phyloP scores from a whole-genome alignment of 1,140 invertebrate species.

The Elysia chlorotica region DNA sequence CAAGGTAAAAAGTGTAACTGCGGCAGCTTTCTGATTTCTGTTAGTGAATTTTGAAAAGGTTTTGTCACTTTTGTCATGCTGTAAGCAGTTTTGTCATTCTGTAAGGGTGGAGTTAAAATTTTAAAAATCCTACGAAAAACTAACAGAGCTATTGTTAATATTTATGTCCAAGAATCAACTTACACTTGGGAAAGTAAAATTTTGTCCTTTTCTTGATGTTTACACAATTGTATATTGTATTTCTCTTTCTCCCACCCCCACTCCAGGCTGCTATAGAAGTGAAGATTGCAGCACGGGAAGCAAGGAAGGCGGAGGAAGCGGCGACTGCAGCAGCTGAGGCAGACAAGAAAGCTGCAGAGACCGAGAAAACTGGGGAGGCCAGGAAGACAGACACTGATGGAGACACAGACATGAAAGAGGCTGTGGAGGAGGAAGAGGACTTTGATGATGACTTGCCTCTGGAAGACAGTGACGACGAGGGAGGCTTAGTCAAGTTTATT shows the following conservation, averaged over 20 bases:
- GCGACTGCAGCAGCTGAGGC: neutral
- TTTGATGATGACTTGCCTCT: neutral
- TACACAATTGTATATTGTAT: neutral
- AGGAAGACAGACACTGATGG: neutral
- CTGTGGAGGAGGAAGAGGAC: constrained; percentile 14
- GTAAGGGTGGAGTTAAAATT: neutral
- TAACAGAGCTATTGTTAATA: too few relatives aligned
- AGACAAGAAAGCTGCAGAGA: constrained; percentile 1
- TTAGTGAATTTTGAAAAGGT: too few relatives aligned
- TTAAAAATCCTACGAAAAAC: neutral
- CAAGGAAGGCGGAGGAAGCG: constrained; percentile 7
- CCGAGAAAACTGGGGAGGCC: neutral
- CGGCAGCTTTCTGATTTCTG: too few relatives aligned
- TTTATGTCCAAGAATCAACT: too few relatives aligned
- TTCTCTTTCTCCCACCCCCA: constrained; percentile 3
- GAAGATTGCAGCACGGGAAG: constrained; percentile 22
- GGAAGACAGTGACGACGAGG: constrained; percentile 7
- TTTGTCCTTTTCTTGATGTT: neutral
- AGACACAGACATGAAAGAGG: neutral
- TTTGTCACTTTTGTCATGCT: neutral
- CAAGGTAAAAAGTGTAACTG: constrained; percentile 35
- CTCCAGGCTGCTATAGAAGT: constrained; percentile 15
- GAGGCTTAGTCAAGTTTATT: constrained; percentile 6
- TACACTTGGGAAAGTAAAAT: neutral
- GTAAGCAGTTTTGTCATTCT: neutral